phyloP scores from a whole-genome alignment of 2,888 invertebrate species.

The Eupeodes latifasciatus region DNA sequence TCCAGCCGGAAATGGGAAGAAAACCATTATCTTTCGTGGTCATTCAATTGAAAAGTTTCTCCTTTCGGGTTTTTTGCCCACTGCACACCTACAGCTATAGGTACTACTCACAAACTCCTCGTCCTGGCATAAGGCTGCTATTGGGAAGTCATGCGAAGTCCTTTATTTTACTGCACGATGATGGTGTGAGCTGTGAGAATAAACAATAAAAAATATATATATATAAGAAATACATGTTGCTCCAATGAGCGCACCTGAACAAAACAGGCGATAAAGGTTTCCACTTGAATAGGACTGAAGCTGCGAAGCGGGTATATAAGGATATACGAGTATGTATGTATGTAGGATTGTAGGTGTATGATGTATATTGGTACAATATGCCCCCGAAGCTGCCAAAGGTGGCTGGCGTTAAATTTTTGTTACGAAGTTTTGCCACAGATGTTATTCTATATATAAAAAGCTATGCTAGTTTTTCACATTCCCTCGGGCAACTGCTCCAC shows the following conservation, averaged over 20 bases:
- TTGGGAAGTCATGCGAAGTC: conserved; percentile 66
- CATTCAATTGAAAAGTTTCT: conserved; percentile 75
- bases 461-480: conserved; percentile 60
- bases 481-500: conserved; percentile 49
- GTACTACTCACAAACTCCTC: conserved; percentile 25
- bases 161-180: conserved; percentile 44
- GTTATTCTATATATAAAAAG: conserved; percentile 69
- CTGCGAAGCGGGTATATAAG: conserved; percentile 28
- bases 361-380: not conserved
- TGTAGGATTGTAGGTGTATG: too few species aligned
- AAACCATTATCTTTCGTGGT: conserved; percentile 72
- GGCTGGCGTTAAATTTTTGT: conserved; percentile 54
- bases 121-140: conserved; percentile 46
- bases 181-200: conserved; percentile 19
- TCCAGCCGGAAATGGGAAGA: conserved; percentile 48
- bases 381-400: conserved; percentile 34
- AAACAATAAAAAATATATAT: conserved; percentile 40
- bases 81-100: not conserved
- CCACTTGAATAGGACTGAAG: conserved; percentile 56
- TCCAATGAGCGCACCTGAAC: conserved; percentile 71
- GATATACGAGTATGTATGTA: too few species aligned
- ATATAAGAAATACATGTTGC: conserved; percentile 49
- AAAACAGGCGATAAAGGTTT: conserved; percentile 72
- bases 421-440: conserved; percentile 59
- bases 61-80: conserved; percentile 54